Conservation (phyloP, 2,113 vertebrate species). For the Dendrocopos noguchii region DNA sequence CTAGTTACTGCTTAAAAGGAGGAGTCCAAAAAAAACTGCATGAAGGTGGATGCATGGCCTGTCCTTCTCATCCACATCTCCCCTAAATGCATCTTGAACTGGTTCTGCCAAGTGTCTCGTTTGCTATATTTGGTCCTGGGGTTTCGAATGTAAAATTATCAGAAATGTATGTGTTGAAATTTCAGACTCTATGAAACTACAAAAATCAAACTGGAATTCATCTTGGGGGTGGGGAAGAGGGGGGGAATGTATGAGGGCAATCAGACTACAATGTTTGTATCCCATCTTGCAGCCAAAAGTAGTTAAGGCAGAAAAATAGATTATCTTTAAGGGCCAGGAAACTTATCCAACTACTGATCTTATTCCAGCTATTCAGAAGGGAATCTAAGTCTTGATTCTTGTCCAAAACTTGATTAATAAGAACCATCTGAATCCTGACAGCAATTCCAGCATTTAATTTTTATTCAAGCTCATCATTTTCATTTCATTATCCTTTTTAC, state of each 20-base stretch:
- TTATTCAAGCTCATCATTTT: neutral
- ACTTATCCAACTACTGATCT: slow-evolving; percentile 49
- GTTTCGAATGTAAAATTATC: neutral
- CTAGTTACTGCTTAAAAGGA: neutral
- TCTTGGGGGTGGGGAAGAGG: neutral
- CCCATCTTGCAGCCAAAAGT: slow-evolving; percentile 44
- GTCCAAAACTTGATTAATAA: slow-evolving; percentile 53
- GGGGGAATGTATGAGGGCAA: neutral
- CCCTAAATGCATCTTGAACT: neutral
- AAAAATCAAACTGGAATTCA: slow-evolving; percentile 24
- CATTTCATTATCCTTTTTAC: neutral
- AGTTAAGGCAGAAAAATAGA: slow-evolving; percentile 42
- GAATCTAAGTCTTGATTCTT: slow-evolving; percentile 9
- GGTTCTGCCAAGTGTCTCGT: neutral
- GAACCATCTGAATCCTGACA: slow-evolving; percentile 41
- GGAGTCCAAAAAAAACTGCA: neutral
- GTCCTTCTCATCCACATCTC: neutral
- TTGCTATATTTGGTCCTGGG: neutral
- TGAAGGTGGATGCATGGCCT: neutral
- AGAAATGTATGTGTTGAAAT: neutral
- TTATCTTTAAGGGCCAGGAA: slow-evolving; percentile 25
- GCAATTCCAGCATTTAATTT: neutral
- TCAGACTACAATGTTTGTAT: neutral
- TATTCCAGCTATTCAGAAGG: slow-evolving; percentile 54
- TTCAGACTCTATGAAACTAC: neutral